phyloP scores from a whole-genome alignment of 2,888 invertebrate species.

The Parasteatoda lunata region DNA sequence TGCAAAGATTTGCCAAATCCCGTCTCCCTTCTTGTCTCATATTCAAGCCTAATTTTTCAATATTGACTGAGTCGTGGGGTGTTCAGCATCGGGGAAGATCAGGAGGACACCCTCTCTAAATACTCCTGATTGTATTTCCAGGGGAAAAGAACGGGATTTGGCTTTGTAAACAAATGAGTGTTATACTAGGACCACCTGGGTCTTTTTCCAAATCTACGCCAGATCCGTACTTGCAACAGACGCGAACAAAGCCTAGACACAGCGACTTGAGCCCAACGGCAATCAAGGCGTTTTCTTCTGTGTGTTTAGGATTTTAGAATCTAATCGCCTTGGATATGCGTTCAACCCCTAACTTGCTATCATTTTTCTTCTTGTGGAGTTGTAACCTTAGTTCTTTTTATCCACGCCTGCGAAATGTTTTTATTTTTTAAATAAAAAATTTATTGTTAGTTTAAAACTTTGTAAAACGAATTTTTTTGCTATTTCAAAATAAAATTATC shows the following conservation, averaged over 20 bases:
- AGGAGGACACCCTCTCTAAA: not conserved
- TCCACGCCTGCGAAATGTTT: no score
- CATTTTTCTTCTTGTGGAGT: no score
- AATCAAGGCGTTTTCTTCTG: slow-evolving; percentile 26
- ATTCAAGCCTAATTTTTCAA: slow-evolving; percentile 61
- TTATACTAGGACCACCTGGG: slow-evolving; percentile 59
- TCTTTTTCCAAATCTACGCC: slow-evolving; percentile 11
- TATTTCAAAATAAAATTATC: no score
- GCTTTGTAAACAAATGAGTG: slow-evolving; percentile 60
- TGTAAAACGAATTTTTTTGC: no score
- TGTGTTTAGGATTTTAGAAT: not conserved
- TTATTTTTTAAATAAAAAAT: no score
- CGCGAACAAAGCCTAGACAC: slow-evolving; percentile 9
- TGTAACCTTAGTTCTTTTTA: no score
- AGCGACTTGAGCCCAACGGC: slow-evolving; percentile 47
- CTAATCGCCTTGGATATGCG: not conserved
- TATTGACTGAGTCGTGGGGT: slow-evolving; percentile 61
- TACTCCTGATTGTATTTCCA: slow-evolving; percentile 43
- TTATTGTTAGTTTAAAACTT: no score
- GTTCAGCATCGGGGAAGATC: slow-evolving; percentile 6
- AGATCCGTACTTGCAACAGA: slow-evolving; percentile 12
- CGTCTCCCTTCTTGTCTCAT: slow-evolving; percentile 6
- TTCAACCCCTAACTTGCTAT: not conserved
- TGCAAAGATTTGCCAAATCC: slow-evolving; percentile 59
- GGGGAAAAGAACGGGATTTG: slow-evolving; percentile 35